These are phyloP conservation scores for Montipora capricornis DNA, from an alignment of 64 coral and sea anemone genomes.

Conservation along the genomic window DNA sequence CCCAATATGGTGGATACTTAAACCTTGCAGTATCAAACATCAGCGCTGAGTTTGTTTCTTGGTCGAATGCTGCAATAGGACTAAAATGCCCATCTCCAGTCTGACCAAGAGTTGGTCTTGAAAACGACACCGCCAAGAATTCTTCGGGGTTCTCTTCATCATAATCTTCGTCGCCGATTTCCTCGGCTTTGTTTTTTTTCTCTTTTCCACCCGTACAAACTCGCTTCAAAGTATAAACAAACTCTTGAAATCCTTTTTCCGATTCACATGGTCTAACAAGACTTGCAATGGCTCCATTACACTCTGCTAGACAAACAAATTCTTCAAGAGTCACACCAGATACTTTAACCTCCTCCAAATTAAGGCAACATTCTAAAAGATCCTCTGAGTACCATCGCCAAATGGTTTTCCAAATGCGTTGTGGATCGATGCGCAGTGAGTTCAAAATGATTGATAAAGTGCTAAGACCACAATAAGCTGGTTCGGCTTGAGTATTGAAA, in stretches of 20 bases:
- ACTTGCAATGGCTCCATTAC: conserved; percentile 76
- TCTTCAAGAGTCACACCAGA: conserved; percentile 88
- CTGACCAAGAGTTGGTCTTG: conserved; percentile 70
- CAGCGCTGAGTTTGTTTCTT: conserved; percentile 78
- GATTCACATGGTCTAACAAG: conserved; percentile 60
- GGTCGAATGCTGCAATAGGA: conserved; percentile 83
- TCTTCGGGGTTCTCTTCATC: conserved; percentile 64
- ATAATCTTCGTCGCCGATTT: background rate
- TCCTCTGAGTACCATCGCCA: conserved; percentile 95
- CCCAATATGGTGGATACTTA: conserved; percentile 96
- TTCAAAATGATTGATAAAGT: conserved; percentile 89
- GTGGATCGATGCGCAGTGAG: conserved; percentile 79
- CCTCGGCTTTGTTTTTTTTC: background rate
- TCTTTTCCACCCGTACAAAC: conserved; percentile 63
- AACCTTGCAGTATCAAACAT: conserved; percentile 93
- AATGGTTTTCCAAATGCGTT: conserved; percentile 81
- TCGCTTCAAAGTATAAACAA: conserved; percentile 55
- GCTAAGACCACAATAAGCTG: conserved; percentile 83
- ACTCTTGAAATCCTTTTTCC: conserved; percentile 50
- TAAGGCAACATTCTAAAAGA: conserved; percentile 80
- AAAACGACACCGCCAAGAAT: conserved; percentile 76
- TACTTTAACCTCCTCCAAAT: conserved; percentile 75
- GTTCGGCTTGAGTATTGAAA: conserved; percentile 87
- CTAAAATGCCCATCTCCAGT: conserved; percentile 90
- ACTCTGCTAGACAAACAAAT: conserved; percentile 84